These are phyloP conservation scores for Haliclystus octoradiatus DNA, from an alignment of 30 jellyfish, hydroid and myxozoan genomes.

Conservation along the genomic window DNA sequence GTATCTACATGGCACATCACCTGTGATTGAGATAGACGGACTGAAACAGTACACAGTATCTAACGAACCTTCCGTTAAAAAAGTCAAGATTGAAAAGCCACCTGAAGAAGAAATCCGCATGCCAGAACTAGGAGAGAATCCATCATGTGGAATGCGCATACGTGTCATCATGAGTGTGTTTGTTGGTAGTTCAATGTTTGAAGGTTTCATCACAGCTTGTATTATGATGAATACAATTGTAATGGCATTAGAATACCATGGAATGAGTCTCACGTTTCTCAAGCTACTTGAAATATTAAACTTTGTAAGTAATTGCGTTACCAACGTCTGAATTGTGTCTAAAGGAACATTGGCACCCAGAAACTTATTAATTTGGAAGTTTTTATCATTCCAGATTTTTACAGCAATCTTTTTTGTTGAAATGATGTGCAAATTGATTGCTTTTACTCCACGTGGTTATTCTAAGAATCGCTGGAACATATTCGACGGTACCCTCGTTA, in stretches of 20 bases:
- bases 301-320: conserved; percentile 74
- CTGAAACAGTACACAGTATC: conserved; percentile 69
- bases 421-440: conserved; percentile 72
- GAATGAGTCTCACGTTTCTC: conserved; percentile 21
- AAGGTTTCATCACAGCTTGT: conserved; percentile 91
- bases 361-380: too few relatives aligned
- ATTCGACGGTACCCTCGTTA: conserved; percentile 85
- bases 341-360: too few relatives aligned
- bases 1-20: conserved; percentile 84
- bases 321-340: too few relatives aligned
- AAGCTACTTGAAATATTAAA: conserved; percentile 32
- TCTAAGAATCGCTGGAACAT: conserved; percentile 88
- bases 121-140: conserved; percentile 83
- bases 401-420: conserved; percentile 76
- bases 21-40: conserved; percentile 92
- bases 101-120: conserved; percentile 35
- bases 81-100: conserved; percentile 24
- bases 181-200: conserved; percentile 85
- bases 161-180: conserved; percentile 51
- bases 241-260: conserved; percentile 87
- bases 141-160: conserved; percentile 37
- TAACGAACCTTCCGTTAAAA: conserved; percentile 50
- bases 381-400: conserved; percentile 50
- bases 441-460: conserved; percentile 87
- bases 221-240: conserved; percentile 80